Percentiles rank a stretch among this genome's conserved stretches.
These are phyloP conservation scores for Pelusios castaneus DNA, from an alignment of 2,113 vertebrate genomes.

Conservation along the genomic window DNA sequence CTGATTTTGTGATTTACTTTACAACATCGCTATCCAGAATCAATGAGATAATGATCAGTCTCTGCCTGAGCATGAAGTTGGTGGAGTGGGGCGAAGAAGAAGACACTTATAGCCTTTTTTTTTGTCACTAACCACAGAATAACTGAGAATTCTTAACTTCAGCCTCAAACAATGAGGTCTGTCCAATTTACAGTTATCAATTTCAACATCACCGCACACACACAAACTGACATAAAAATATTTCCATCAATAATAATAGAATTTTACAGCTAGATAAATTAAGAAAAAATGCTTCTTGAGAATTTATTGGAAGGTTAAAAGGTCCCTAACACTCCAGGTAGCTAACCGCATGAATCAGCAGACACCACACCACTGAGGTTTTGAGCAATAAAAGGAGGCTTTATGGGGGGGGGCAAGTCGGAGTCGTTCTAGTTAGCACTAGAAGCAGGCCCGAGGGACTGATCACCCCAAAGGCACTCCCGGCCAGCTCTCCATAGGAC, in stretches of 20 bases:
- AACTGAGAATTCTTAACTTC: constrained; percentile 11
- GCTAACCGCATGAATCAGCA: no score
- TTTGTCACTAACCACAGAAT: background rate
- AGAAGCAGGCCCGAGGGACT: no score
- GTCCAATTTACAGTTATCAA: background rate
- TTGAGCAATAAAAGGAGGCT: no score
- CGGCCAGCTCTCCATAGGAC: no score
- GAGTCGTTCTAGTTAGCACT: no score
- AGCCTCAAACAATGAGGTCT: background rate
- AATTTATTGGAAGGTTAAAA: no score
- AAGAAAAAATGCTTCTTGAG: background rate
- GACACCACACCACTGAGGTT: no score
- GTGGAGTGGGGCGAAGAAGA: constrained; percentile 11
- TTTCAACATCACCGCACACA: background rate
- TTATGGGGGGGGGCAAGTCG: no score
- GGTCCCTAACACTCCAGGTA: no score
- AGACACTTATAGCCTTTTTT: constrained; percentile 15
- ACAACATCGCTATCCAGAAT: constrained; percentile 41
- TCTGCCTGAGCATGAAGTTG: background rate
- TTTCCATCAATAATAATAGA: background rate
- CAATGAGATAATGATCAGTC: constrained; percentile 70
- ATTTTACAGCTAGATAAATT: background rate
- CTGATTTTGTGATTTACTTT: constrained; percentile 68
- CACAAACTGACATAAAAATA: background rate
- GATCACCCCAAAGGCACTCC: no score